phyloP scores from a whole-genome alignment of 2,797 vertebrate species.

The Xenentodon cancila region DNA sequence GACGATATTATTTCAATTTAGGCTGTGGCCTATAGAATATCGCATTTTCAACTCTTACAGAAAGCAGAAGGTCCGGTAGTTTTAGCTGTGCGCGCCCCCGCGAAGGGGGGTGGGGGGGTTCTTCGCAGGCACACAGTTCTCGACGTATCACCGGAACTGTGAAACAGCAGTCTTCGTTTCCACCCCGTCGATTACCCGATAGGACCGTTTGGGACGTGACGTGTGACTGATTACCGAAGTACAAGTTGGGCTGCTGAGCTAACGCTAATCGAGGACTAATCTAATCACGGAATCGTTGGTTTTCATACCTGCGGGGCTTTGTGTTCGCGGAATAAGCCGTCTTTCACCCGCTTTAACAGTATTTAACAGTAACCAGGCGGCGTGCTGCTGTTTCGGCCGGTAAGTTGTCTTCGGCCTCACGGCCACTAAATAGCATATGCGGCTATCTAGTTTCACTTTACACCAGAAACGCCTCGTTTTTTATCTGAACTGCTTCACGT shows the following conservation, averaged over 20 bases:
- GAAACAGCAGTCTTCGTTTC: slow-evolving; percentile 29
- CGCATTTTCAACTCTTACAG: no score
- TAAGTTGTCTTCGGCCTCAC: slow-evolving; percentile 60
- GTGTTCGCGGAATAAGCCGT: slow-evolving; percentile 10
- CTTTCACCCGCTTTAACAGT: neutral
- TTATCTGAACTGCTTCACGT: no score
- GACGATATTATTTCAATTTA: no score
- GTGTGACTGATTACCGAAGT: slow-evolving; percentile 63
- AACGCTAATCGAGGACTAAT: neutral
- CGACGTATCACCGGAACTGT: slow-evolving; percentile 23
- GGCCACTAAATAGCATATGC: slow-evolving; percentile 28
- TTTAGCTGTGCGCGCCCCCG: no score
- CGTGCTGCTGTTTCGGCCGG: slow-evolving; percentile 32
- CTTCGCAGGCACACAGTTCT: no score
- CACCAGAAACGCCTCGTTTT: neutral
- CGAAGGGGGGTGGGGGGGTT: no score
- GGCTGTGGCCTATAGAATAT: no score
- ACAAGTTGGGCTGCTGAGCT: slow-evolving; percentile 8
- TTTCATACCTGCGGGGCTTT: neutral
- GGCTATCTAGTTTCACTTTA: slow-evolving; percentile 30
- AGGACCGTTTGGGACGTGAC: slow-evolving; percentile 63
- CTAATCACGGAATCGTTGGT: neutral
- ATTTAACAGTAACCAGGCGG: neutral
- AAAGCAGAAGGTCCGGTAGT: no score
- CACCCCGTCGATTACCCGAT: slow-evolving; percentile 11